Percentiles rank a stretch among this genome's conserved stretches.
These are phyloP conservation scores for Melinopterus prodromus DNA, from an alignment of 2,888 invertebrate species.

Conservation along the genomic window DNA sequence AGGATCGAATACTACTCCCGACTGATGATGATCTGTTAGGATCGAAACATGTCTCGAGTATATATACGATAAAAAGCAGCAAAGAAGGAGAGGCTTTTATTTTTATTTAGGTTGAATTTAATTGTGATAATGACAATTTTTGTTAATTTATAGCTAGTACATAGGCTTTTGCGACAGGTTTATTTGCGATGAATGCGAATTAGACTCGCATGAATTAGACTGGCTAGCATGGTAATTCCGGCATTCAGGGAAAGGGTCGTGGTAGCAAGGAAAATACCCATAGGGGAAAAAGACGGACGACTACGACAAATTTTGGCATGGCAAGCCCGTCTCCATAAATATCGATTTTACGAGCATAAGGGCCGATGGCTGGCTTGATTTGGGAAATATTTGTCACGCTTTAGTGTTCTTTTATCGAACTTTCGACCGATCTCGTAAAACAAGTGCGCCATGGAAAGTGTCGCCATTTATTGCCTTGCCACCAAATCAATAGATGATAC, in stretches of 20 bases:
- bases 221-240: background rate
- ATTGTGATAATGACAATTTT: too few species aligned
- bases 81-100: too few species aligned
- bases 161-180: too few species aligned
- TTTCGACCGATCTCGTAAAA: slow-evolving; percentile 23
- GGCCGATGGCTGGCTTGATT: slow-evolving; percentile 11
- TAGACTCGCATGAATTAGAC: too few species aligned
- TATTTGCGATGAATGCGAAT: too few species aligned
- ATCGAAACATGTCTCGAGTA: too few species aligned
- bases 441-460: slow-evolving; percentile 19
- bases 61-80: too few species aligned
- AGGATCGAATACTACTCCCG: too few species aligned
- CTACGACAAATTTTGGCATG: background rate
- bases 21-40: too few species aligned
- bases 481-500: slow-evolving; percentile 4
- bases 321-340: slow-evolving; percentile 14
- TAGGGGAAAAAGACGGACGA: slow-evolving; percentile 11
- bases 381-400: slow-evolving; percentile 24
- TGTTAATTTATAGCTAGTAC: too few species aligned
- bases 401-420: slow-evolving; percentile 25
- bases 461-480: slow-evolving; percentile 22
- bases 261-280: background rate
- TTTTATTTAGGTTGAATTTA: too few species aligned
- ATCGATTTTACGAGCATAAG: slow-evolving; percentile 21
- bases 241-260: background rate